Evolutionary conservation across 2,888 invertebrate species (phyloP), one percentile per base, ranked within the genome.

Genomic region (Lottia scabra): DNA sequence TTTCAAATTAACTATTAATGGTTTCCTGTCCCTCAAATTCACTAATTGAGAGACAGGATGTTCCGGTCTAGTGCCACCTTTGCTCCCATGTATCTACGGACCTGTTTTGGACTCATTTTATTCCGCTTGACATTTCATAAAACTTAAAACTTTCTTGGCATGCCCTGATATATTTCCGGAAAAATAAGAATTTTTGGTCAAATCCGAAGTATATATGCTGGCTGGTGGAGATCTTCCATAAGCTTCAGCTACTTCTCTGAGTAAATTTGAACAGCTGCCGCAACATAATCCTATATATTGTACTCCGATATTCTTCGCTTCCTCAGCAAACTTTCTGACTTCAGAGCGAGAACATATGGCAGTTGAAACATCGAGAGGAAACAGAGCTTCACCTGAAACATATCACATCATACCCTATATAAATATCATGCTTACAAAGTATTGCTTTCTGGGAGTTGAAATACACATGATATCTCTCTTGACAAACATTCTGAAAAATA

Each of bases 211-310:
- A 70, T 82, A 85, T 67, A 75, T 78, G 70, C 71, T 73, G 27
- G 85, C 80, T 0, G 82, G 81, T 6, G 85, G 82, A 5, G 66
- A 72, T 19, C 83, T 79, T 0, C 85, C 87, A 27, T 85, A 81
- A 1, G 67, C 74, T 45, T 80, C 83, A 2, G 85, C 83, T 43
- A 87, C 76, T 13, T 81, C 80, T 27, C 87, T 75, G 46, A 81
- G 78, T 70, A 82, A 78, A 68, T 82, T 79, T 2, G 85, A 75
- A 0, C 82, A 73, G 71, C 83, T 83, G 19, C 87, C 87, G 70
- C 87, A 87, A 73, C 87, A 87, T 43, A 87, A 77, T 0, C 87
- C 87, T 0, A 87, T 74, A 71, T 87, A 87, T 68, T 83, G 80
- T 10, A 85, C 76, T 0, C 85, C 84, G 2, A 86, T 74, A 3